These are phyloP conservation scores for Clunio marinus DNA, from an alignment of 2,888 invertebrate genomes.

Conservation along the genomic window DNA sequence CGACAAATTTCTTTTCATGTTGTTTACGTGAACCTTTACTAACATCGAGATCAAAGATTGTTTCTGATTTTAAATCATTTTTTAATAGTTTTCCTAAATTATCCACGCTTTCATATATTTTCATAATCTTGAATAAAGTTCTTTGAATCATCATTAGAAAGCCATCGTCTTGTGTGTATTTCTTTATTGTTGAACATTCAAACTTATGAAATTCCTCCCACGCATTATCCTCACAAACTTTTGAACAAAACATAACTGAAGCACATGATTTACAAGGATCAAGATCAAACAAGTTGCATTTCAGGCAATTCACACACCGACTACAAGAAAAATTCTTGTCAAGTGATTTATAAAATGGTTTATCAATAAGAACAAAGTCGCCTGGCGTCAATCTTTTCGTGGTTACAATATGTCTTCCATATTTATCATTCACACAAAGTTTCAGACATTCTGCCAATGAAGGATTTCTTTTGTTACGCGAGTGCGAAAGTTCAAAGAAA, in stretches of 20 bases:
- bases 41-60: slow-evolving; percentile 1
- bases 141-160: slow-evolving; percentile 25
- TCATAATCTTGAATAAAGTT: background rate
- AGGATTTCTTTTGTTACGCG: background rate
- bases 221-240: background rate
- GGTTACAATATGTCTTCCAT: slow-evolving; percentile 17
- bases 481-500: slow-evolving; percentile 2
- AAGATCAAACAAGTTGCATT: background rate
- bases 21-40: background rate
- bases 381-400: background rate
- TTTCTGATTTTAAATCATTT: background rate
- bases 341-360: slow-evolving; percentile 16
- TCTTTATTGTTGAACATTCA: background rate
- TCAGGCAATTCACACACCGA: slow-evolving; percentile 25
- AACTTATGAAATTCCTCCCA: slow-evolving; percentile 23
- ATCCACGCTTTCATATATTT: background rate
- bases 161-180: background rate
- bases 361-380: slow-evolving; percentile 12
- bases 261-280: slow-evolving; percentile 7
- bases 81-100: background rate
- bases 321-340: background rate
- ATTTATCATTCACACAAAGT: background rate
- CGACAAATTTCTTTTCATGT: background rate
- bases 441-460: slow-evolving; percentile 3
- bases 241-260: slow-evolving; percentile 9